Base-by-base conservation (phyloP, 2,797 vertebrate species). In the Arctocebus calabarensis region DNA sequence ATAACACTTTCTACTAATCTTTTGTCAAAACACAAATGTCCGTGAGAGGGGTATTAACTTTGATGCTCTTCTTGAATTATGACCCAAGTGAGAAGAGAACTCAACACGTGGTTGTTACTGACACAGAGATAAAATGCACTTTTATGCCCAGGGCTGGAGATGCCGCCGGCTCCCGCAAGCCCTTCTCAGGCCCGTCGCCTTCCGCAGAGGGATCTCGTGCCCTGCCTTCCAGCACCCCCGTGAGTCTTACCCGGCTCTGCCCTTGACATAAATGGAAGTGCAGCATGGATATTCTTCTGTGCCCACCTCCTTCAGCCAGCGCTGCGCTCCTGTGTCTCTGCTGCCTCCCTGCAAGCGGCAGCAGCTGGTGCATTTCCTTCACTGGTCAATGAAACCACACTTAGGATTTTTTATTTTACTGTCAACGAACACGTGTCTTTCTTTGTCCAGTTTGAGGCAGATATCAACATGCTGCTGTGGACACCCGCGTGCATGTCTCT, bases 341-440 rank as follows among this genome's bases (percentile, higher is more conserved):
- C 59, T 9, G 43, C 14, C 0, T 14, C 23, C 23, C 23, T 34
- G 6, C 27, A 37, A 9, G 13, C 1, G 5, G 25, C 29, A 23
- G 3, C 20, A 9, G 61, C n/a, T 16, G 0, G 7, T 1, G 27
- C 16, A 22, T 5, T 16, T 34, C 61, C 25, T 1, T 4, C 12
- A 19, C 17, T 22, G 55, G 5, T 2, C n/a, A n/a, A n/a, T n/a
- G 37, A 55, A 20, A 5, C 37, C 34, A 45, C 43, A 23, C 3
- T 17, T 11, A 5, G 29, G 40, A 14, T 5, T 37, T 74, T 20
- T 74, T 20, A 32, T 11, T 64, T 66, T 61, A 25, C 37, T 5
- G 37, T 66, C 13, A 19, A 13, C 1, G 8, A 43, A 25, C n/a
- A 5, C 17, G 37, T 32, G 40, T 19, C 57, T 59, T 62, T 45